Conservation (phyloP, 1,140 invertebrate genomes). For the Pseudomyrmex sp. region DNA sequence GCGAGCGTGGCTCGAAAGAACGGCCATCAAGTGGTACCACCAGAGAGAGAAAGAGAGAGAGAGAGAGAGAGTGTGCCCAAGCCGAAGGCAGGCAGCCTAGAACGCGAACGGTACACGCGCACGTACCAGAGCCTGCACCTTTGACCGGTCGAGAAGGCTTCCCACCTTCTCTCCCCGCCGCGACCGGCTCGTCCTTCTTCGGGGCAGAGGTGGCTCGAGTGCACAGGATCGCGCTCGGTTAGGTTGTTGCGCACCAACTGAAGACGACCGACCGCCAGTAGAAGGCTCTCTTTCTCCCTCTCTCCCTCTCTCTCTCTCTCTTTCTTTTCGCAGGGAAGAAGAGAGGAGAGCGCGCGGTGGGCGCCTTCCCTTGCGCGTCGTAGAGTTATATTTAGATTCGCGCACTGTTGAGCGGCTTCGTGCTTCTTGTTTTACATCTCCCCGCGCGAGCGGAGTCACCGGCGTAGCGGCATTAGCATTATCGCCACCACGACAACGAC, state of each 20-base stretch:
- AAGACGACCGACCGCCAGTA: conserved; percentile 64
- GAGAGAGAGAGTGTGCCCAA: not conserved
- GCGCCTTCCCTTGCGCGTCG: conserved; percentile 68
- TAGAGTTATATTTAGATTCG: conserved; percentile 80
- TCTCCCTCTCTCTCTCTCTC: conserved; percentile 42
- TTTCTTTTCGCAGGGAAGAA: conserved; percentile 31
- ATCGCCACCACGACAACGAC: conserved; percentile 23
- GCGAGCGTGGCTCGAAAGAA: not conserved
- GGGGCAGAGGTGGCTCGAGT: conserved; percentile 69
- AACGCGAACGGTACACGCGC: conserved; percentile 60
- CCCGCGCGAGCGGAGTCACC: conserved; percentile 56
- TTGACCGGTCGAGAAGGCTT: conserved; percentile 54
- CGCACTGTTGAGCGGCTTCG: conserved; percentile 65
- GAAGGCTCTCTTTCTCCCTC: conserved; percentile 20
- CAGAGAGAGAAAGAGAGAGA: no score
- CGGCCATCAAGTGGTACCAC: conserved; percentile 35
- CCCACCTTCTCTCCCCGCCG: conserved; percentile 23
- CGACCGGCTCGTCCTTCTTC: conserved; percentile 45
- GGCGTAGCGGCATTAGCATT: conserved; percentile 56
- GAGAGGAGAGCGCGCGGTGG: conserved; percentile 60
- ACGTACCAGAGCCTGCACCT: conserved; percentile 47
- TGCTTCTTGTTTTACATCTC: conserved; percentile 79
- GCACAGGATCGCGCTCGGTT: conserved; percentile 69
- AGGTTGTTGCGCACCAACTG: conserved; percentile 61
- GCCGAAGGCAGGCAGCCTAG: conserved; percentile 13